A percentile compares a stretch with the other conserved stretches of the same genome.
These are phyloP conservation scores for Pomacea canaliculata DNA, from an alignment of 2,888 invertebrate species.

Conservation along the genomic window DNA sequence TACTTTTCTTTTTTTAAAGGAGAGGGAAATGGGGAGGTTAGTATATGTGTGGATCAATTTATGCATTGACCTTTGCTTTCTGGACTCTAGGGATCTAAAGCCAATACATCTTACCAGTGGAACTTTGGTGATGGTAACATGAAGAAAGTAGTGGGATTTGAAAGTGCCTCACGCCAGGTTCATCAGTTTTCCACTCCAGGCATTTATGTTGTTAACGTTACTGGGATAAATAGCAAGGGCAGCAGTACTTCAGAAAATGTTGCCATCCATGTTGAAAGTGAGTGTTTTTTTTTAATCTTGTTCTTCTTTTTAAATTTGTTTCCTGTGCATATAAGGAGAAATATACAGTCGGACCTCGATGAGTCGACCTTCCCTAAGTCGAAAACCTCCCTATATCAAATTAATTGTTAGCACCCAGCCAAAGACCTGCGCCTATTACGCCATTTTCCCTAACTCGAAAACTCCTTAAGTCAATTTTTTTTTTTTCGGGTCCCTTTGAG, in stretches of 20 bases:
- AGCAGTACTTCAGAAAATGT: constrained; percentile 29
- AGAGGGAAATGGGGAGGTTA: no score
- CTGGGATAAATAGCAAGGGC: constrained; percentile 50
- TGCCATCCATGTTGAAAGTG: constrained; percentile 46
- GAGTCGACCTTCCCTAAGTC: no score
- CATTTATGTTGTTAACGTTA: constrained; percentile 45
- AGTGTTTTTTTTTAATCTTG: constrained; percentile 1
- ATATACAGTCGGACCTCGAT: no score
- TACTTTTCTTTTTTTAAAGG: no score
- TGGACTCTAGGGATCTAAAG: constrained; percentile 45
- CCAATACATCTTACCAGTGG: constrained; percentile 51
- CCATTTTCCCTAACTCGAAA: no score
- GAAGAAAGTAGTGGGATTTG: constrained; percentile 33
- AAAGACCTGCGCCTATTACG: no score
- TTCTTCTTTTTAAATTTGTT: neutral
- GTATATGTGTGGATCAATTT: no score
- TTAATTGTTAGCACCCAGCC: no score
- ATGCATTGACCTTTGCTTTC: no score
- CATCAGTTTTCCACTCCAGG: constrained; percentile 46
- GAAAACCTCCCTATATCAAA: no score
- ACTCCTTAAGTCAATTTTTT: no score
- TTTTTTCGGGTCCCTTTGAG: no score
- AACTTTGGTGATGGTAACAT: constrained; percentile 39
- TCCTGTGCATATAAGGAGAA: neutral
- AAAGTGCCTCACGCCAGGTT: constrained; percentile 34